Base-by-base conservation (phyloP, 2,888 invertebrate species). In the Halictus ligatus region DNA sequence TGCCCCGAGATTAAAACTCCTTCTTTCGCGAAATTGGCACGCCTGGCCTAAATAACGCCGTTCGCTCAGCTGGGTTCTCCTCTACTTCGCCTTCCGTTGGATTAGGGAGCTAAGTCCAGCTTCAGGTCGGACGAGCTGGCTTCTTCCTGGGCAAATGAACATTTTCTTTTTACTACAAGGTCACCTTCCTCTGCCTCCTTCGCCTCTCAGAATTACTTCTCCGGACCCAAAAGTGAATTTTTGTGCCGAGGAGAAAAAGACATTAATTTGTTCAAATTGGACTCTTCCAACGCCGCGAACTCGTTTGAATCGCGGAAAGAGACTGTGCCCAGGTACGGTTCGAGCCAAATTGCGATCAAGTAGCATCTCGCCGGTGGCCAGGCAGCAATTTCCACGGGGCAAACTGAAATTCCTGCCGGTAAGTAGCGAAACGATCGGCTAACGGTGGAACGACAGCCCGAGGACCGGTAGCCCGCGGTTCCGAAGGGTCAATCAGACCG, bases 1-100 rank as follows among this genome's bases (percentile, higher is more conserved):
- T 81, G 80, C 82, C 75, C 76, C 76, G 84, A 83, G 88, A 91
- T 91, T 89, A 91, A 91, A 91, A 91, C 86, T 91, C 81, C 43
- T 71, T 43, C 84, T 89, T 89, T 84, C 85, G 82, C 81, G 77
- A 91, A 88, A 89, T 91, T 89, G 88, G 81, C 73, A 71, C 54
- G 35, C 74, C 72, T 21, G 25, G 72, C 15, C 43, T 8, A 7
- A 48, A 50, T 35, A 54, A 40, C 35, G 50, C 35, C 35, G n/a
- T 35, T 35, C 29, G 13, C 29, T 48, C 18, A 25, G 25, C 25
- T 29, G 29, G 15, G 15, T 12, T 8, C 29, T 48, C 15, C 12
- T 4, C 48, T 18, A 15, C 10, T 13, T 72, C 48, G 25, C 18
- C 3, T 8, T 25, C 7, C 29, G 7, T 2, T 2, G n/a, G 25